Conservation (phyloP, 2,888 invertebrate genomes). For the Drosophila lacicola region DNA sequence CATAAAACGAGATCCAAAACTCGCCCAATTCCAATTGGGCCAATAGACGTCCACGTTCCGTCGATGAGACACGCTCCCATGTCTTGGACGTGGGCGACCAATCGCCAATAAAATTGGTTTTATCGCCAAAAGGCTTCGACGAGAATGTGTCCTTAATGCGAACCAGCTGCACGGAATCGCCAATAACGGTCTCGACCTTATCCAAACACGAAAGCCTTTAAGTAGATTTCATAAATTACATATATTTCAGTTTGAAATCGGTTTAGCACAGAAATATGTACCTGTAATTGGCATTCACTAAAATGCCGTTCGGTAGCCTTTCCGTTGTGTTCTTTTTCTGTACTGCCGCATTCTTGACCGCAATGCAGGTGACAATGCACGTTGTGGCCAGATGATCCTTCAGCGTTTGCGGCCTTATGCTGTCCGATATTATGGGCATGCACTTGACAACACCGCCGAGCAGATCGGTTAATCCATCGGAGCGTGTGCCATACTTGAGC, state of each 20-base stretch:
- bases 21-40: constrained; percentile 89
- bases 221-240: neutral
- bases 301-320: constrained; percentile 88
- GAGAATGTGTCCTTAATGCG: constrained; percentile 89
- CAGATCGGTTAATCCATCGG: constrained; percentile 94
- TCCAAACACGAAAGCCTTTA: constrained; percentile 81
- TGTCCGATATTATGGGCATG: constrained; percentile 89
- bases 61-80: constrained; percentile 91
- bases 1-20: constrained; percentile 93
- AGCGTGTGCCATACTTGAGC: constrained; percentile 94
- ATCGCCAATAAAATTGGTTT: constrained; percentile 89
- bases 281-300: constrained; percentile 92
- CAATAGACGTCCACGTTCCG: constrained; percentile 90
- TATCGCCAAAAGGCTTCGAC: constrained; percentile 86
- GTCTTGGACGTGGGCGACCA: constrained; percentile 89
- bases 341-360: constrained; percentile 80
- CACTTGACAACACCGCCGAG: constrained; percentile 96
- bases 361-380: constrained; percentile 92
- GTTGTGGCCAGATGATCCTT: constrained; percentile 92
- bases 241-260: too few relatives aligned
- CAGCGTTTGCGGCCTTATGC: constrained; percentile 87
- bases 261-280: constrained; percentile 22
- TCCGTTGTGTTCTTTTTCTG: constrained; percentile 87
- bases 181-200: constrained; percentile 89
- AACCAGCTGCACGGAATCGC: constrained; percentile 90